Base-by-base conservation (phyloP, 30 jellyfish, hydroid and myxozoan genomes). In the Euphysa ruthae region DNA sequence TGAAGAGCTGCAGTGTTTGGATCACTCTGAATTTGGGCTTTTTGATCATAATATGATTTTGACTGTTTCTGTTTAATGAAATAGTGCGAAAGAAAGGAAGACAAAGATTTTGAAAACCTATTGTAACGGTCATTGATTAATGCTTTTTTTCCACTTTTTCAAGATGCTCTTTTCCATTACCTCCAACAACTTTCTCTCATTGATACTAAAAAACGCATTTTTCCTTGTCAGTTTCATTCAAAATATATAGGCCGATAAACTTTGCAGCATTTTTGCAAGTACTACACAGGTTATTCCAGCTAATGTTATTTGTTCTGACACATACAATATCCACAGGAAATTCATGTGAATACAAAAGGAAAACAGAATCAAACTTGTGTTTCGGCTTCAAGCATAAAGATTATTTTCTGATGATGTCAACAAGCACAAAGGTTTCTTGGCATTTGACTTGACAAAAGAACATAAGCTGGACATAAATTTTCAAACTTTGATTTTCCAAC, bases 61-160 rank as follows among this genome's bases (percentile, higher is more conserved):
- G 60, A 46, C 23, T 46, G 60, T 46, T 46, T 46, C 60, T 46
- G 60, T 46, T 46, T 46, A 10, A 46, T 46, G 10, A 46, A 46
- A 46, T 46, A 46, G 23, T 46, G 60, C 60, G 3, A 2, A 46
- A 46, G 60, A 46, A 46, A 46, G 4, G 10, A 46, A 46, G 60
- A 29, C 2, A 2, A 46, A 46, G 60, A n/a, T 46, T 46, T 46
- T 10, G 60, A 46, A 46, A 46, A 8, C 6, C 28, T 46, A 29
- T 10, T 46, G 60, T 46, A 46, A 46, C 18, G 60, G 10, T 46
- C 60, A 46, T 46, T 8, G 23, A 46, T 4, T 8, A 5, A n/a
- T 46, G 28, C 8, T 10, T 46, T 46, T 46, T 4, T 46, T 46
- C 23, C 10, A 46, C 18, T 29, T 46, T 46, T 46, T 46, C 4